Evolutionary conservation across 1,140 invertebrate species (phyloP).

Genomic region (Onthophagus taurus): DNA sequence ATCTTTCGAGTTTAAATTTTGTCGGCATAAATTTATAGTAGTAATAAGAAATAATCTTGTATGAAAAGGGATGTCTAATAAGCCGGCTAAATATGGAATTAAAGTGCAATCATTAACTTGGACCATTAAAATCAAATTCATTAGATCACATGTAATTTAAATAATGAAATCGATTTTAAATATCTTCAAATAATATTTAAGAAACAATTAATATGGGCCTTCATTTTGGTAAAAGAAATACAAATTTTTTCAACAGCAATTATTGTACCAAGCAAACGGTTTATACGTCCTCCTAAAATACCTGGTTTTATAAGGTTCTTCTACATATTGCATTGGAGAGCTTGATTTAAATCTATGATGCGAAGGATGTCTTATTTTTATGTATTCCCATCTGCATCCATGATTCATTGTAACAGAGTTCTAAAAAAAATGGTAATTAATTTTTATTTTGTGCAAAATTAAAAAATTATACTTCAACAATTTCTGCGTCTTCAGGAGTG

Average conservation of each 20-base stretch:
- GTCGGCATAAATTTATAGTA: too few species aligned
- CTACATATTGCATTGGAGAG: slow-evolving; percentile 14
- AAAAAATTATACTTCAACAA: slow-evolving; percentile 20
- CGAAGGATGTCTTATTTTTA: slow-evolving; percentile 18
- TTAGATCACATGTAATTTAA: too few species aligned
- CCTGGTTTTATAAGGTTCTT: slow-evolving; percentile 10
- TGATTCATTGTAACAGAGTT: slow-evolving; percentile 23
- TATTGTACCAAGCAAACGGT: slow-evolving; percentile 24
- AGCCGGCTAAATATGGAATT: too few species aligned
- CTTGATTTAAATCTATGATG: slow-evolving; percentile 13
- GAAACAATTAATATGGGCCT: too few species aligned
- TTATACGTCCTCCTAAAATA: slow-evolving; percentile 18
- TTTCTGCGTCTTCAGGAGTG: slow-evolving; percentile 20
- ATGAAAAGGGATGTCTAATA: too few species aligned
- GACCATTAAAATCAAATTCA: too few species aligned
- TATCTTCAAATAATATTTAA: too few species aligned
- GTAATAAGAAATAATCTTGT: too few species aligned
- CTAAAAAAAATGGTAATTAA: slow-evolving; percentile 17
- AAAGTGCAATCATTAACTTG: too few species aligned
- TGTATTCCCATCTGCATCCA: slow-evolving; percentile 30
- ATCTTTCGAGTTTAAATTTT: too few species aligned
- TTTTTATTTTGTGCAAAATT: not conserved
- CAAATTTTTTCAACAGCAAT: slow-evolving; percentile 11
- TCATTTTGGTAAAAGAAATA: too few species aligned
- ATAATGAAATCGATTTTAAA: too few species aligned